phyloP scores from a whole-genome alignment of 2,797 vertebrate species.

The Notolabrus celidotus region DNA sequence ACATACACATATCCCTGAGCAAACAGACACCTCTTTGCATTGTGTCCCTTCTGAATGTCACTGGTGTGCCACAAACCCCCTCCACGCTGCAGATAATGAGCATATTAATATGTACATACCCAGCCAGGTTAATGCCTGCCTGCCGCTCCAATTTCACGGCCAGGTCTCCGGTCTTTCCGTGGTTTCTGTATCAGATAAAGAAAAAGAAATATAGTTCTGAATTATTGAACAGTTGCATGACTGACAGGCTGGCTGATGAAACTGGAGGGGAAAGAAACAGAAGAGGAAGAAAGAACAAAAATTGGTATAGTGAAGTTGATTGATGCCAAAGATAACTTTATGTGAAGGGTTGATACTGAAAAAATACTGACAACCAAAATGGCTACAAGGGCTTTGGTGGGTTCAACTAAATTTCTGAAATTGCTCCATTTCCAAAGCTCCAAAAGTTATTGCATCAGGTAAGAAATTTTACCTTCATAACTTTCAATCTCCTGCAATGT shows the following conservation, averaged over 20 bases:
- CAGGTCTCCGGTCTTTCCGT: constrained; percentile 49
- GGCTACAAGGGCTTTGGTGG: constrained; percentile 37
- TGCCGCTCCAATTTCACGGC: constrained; percentile 70
- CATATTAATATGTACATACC: constrained; percentile 80
- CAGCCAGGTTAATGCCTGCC: constrained; percentile 74
- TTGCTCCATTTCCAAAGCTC: constrained; percentile 41
- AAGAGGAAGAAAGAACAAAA: constrained; percentile 62
- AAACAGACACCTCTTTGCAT: constrained; percentile 47
- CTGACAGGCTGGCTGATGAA: constrained; percentile 76
- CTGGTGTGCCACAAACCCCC: constrained; percentile 23
- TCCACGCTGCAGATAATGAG: constrained; percentile 68
- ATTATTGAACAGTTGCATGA: constrained; percentile 79
- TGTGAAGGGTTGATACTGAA: constrained; percentile 54
- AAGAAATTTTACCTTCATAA: constrained; percentile 31
- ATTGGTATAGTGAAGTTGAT: constrained; percentile 55
- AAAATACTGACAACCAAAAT: constrained; percentile 58
- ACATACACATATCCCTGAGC: constrained; percentile 12
- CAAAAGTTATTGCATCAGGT: constrained; percentile 32
- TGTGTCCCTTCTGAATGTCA: constrained; percentile 67
- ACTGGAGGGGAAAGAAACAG: constrained; percentile 64
- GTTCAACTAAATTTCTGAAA: constrained; percentile 64
- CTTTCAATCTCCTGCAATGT: constrained; percentile 30
- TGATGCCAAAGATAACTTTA: constrained; percentile 65
- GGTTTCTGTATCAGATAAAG: constrained; percentile 64
- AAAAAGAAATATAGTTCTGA: constrained; percentile 69